A percentile compares a stretch with the other conserved stretches of the same genome.
Conservation (phyloP, 2,888 invertebrate species). For the Lamellibrachia satsuma region DNA sequence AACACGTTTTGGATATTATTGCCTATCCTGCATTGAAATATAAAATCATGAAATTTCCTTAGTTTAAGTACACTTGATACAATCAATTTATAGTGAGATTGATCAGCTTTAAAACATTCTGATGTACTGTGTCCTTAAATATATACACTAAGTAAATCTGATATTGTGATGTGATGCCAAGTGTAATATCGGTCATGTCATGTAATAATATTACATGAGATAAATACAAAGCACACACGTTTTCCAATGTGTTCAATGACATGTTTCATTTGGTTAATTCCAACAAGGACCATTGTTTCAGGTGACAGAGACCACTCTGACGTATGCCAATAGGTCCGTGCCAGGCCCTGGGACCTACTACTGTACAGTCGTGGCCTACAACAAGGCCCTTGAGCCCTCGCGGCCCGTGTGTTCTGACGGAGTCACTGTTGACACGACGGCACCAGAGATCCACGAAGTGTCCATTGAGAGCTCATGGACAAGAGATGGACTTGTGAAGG, state of each 20-base stretch:
- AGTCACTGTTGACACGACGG: conserved; percentile 45
- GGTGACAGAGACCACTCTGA: neutral
- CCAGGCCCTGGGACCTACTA: conserved; percentile 38
- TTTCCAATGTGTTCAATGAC: neutral
- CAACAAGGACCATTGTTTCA: neutral
- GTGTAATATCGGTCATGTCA: no score
- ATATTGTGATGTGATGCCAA: no score
- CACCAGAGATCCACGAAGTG: conserved; percentile 35
- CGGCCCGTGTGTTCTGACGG: conserved; percentile 47
- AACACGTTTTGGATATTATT: no score
- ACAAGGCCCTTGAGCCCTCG: conserved; percentile 48
- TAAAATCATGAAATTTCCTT: no score
- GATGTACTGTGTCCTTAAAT: no score
- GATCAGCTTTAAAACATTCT: no score
- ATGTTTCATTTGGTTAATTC: neutral
- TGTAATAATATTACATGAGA: no score
- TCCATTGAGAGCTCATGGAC: neutral
- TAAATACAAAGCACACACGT: no score
- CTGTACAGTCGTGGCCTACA: conserved; percentile 46
- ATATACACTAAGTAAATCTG: no score
- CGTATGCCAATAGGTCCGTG: neutral
- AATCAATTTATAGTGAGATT: no score
- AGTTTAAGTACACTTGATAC: no score
- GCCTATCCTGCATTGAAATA: no score
- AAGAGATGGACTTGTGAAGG: neutral